phyloP scores from a whole-genome alignment of 1,140 invertebrate genomes.

The Cydia strobilella region DNA sequence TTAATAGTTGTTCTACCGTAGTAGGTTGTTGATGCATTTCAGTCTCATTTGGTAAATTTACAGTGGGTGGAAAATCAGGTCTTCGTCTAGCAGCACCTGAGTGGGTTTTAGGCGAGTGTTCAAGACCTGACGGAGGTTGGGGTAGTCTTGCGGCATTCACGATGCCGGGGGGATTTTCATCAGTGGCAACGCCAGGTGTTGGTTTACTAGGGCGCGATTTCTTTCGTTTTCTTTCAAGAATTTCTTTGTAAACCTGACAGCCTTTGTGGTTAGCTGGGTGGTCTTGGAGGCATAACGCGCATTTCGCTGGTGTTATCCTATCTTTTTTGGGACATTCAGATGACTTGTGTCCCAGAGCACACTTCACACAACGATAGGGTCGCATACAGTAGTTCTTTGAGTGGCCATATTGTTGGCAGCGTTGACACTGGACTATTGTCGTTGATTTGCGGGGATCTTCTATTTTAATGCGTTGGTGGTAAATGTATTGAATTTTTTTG shows the following conservation, averaged over 20 bases:
- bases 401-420: conserved; percentile 57
- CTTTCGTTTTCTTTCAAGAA: neutral
- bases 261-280: conserved; percentile 36
- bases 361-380: conserved; percentile 31
- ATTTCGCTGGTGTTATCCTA: conserved; percentile 25
- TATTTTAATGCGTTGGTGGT: conserved; percentile 42
- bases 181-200: neutral
- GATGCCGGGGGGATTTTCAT: neutral
- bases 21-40: neutral
- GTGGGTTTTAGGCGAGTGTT: neutral
- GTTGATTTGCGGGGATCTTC: conserved; percentile 42
- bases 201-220: neutral
- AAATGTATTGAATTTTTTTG: conserved; percentile 39
- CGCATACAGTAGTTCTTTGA: conserved; percentile 29
- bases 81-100: neutral
- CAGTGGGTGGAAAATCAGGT: neutral
- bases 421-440: conserved; percentile 50
- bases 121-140: neutral
- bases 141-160: neutral
- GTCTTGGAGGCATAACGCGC: conserved; percentile 18
- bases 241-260: conserved; percentile 29
- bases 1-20: conserved; percentile 37
- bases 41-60: neutral
- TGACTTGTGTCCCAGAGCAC: conserved; percentile 21
- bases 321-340: conserved; percentile 24